These are phyloP conservation scores for Craniophora ligustri DNA, from an alignment of 2,888 invertebrate species.

Conservation along the genomic window DNA sequence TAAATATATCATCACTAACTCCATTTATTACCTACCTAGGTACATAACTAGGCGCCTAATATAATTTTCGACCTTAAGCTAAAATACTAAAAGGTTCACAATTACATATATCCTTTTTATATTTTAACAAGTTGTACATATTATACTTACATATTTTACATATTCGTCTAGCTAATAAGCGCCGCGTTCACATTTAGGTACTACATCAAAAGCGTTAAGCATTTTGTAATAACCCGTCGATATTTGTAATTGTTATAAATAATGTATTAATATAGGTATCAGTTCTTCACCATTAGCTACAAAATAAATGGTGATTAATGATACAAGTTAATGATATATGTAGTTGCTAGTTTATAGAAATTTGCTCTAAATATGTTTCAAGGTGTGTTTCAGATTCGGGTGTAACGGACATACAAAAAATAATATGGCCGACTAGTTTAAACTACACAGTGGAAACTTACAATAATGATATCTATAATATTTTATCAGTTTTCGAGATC, in stretches of 20 bases:
- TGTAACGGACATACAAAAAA: no score
- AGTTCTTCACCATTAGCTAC: background rate
- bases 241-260: conserved; percentile 1
- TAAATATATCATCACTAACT: conserved; percentile 54
- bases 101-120: conserved; percentile 15
- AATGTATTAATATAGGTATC: conserved; percentile 1
- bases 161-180: conserved; percentile 51
- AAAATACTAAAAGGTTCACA: conserved; percentile 32
- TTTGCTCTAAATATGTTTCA: no score
- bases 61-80: conserved; percentile 31
- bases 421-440: background rate
- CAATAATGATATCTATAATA: conserved; percentile 10
- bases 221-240: conserved; percentile 19
- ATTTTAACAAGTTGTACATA: conserved; percentile 33
- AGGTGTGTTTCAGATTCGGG: no score
- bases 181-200: conserved; percentile 41
- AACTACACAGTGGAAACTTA: background rate
- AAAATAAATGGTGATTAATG: background rate
- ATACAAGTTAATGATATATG: background rate
- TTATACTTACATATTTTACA: conserved; percentile 42
- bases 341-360: background rate
- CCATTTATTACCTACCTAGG: conserved; percentile 44
- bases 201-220: conserved; percentile 54
- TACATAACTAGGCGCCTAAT: conserved; percentile 31
- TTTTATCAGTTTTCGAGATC: conserved; percentile 42